Base-by-base conservation (phyloP, 2,113 vertebrate genomes). In the Oncorhynchus mykiss region DNA sequence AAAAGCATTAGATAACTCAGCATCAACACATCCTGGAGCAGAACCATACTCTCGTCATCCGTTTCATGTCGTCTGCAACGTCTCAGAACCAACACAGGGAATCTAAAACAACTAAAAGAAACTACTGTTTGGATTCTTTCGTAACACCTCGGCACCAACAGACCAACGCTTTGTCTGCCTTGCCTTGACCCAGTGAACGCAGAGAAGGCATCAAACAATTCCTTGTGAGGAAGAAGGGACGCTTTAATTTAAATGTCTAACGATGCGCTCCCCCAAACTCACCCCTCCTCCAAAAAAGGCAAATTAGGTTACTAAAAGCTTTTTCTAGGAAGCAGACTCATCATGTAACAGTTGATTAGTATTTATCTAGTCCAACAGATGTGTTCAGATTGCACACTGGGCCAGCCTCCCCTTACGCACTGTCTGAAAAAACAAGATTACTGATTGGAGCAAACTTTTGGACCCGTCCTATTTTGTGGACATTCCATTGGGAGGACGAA, bases 121-220 rank as follows among this genome's bases (percentile, higher is more conserved):
- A 51, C 20, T 20, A 69, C 66, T 79, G 75, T 81, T 82, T 49
- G 59, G 34, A 80, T 70, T 73, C 48, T 75, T 75, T 78, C 66
- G 25, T 75, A 79, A 79, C 29, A 51, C 73, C 70, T n/a, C 39
- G 22, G 39, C 67, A 71, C 69, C 27, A 78, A 75, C 71, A 82
- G 67, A 34, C 51, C 31, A 7, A 6, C 60, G 62, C 25, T 20
- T 75, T 74, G 69, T 75, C 54, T 73, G 72, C 72, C 48, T 73
- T 27, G 31, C 70, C 29, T 57, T 76, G 73, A 45, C 39, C 68
- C 72, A 51, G 70, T 45, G 57, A 57, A 68, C 68, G 70, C 76
- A 54, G 70, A 70, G 12, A 49, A 66, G 22, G 62, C 49, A 54
- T 72, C 70, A 54, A 51, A 72, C 60, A 20, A 66, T 78, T 54